Evolutionary conservation across 2,888 invertebrate genomes (phyloP).

Genomic region (Melanophora roralis): DNA sequence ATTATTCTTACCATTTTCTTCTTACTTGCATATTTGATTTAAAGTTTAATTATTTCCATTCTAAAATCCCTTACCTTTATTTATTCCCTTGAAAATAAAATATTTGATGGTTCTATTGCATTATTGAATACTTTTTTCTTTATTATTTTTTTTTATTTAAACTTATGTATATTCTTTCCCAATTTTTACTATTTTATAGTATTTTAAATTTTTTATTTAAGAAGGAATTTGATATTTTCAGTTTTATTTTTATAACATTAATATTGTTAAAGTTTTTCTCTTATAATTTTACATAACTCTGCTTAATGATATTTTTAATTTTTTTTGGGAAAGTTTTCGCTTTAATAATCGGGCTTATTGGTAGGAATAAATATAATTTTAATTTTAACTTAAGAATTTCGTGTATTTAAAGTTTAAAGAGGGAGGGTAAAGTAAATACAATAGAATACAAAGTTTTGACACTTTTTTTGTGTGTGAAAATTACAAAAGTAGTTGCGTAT

Average conservation of each 20-base stretch:
- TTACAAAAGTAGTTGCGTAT: not conserved
- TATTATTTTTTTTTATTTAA: not conserved
- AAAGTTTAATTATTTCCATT: too few relatives aligned
- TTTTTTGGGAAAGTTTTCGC: not conserved
- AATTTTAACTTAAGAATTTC: constrained; percentile 23
- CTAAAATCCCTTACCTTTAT: too few relatives aligned
- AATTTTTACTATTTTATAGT: constrained; percentile 4
- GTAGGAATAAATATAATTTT: constrained; percentile 21
- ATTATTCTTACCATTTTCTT: too few relatives aligned
- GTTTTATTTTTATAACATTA: constrained; percentile 20
- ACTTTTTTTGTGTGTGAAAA: not conserved
- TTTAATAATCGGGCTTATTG: constrained; percentile 15
- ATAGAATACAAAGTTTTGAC: constrained; percentile 24
- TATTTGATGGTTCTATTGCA: not conserved
- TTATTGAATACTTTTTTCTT: constrained; percentile 18
- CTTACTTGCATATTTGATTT: too few relatives aligned
- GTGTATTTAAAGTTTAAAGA: not conserved
- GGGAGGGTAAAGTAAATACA: not conserved
- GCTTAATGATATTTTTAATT: constrained; percentile 17
- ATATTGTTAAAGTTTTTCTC: not conserved
- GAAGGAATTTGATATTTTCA: constrained; percentile 13
- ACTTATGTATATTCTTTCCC: constrained; percentile 30
- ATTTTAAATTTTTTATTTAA: not conserved
- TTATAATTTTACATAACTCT: not conserved
- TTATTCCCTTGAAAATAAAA: too few relatives aligned